Evolutionary conservation across 2,113 vertebrate genomes (phyloP), one percentile per base, ranked within the genome.

Genomic region (Delphinapterus leucas): DNA sequence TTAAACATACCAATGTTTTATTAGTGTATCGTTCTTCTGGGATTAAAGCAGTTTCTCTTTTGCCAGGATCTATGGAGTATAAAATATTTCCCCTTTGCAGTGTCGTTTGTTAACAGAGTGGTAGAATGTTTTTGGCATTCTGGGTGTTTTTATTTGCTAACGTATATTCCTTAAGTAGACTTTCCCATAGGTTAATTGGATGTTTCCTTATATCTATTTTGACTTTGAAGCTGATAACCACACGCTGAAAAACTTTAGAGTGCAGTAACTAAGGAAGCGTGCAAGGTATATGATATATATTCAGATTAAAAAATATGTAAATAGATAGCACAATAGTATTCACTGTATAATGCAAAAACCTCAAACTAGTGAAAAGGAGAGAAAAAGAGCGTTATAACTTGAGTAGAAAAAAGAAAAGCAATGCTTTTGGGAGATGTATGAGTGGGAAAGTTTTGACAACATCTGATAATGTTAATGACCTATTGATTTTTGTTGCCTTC

Each of bases 401-500:
- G 55, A 93, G 21, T 89, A 55, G 61, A 95, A 73, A 77, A 73
- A 71, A 53, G 1, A 92, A 94, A 92, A 61, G 4, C 28, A 76
- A 14, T 74, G 38, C 71, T 68, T 79, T 55, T 93, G 93, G 58
- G 65, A 82, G 71, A 96, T 65, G 58, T 71, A 4, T 80, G 79
- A 31, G 84, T 44, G 41, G 23, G 3, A 95, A 95, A 60, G 10
- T 65, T 97, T 90, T 36, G 55, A 67, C 36, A 96, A 65, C 88
- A 12, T 77, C 83, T 95, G 47, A 86, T 91, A 92, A 83, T 79
- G 76, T 33, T 86, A 93, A 88, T 88, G 18, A 84, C 33, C 13
- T 90, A 68, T 80, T 90, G 63, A 96, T 95, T 97, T 85, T 97
- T n/a, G 14, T 96, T 98, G 92, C 53, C 80, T 97, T 97, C 21